Percentiles rank a stretch among this genome's conserved stretches.
Conservation (phyloP, 1,140 invertebrate species). For the Drosophila erecta region DNA sequence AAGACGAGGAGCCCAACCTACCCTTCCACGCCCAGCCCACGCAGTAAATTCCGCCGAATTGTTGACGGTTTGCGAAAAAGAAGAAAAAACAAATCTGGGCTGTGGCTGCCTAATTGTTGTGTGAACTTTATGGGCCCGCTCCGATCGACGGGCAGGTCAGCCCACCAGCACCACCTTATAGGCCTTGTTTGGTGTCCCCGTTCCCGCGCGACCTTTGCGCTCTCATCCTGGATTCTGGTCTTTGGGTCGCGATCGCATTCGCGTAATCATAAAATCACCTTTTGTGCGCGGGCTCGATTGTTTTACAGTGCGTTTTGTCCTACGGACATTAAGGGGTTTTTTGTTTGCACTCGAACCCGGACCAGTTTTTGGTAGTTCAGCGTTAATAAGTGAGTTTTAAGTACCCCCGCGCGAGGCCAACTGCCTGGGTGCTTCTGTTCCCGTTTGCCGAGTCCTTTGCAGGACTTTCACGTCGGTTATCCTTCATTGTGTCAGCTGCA, state of each 20-base stretch:
- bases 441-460: slow-evolving; percentile 26
- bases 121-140: slow-evolving; percentile 65
- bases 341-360: slow-evolving; percentile 63
- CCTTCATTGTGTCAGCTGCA: slow-evolving; percentile 64
- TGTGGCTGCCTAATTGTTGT: slow-evolving; percentile 69
- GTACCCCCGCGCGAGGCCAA: slow-evolving; percentile 50
- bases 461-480: slow-evolving; percentile 20
- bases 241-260: slow-evolving; percentile 37
- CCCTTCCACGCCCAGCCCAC: slow-evolving; percentile 42
- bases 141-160: slow-evolving; percentile 31
- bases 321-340: slow-evolving; percentile 75
- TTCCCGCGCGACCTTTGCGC: slow-evolving; percentile 43
- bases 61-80: slow-evolving; percentile 68
- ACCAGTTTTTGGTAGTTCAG: slow-evolving; percentile 46
- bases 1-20: slow-evolving; percentile 35
- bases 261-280: slow-evolving; percentile 59
- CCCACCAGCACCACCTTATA: slow-evolving; percentile 29
- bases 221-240: slow-evolving; percentile 14
- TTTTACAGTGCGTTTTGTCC: slow-evolving; percentile 73
- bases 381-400: slow-evolving; percentile 75
- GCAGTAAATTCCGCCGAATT: slow-evolving; percentile 59
- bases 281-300: slow-evolving; percentile 60
- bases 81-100: slow-evolving; percentile 52
- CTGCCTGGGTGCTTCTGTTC: slow-evolving; percentile 23
- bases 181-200: slow-evolving; percentile 70